These are phyloP conservation scores for Syngnathus floridae DNA, from an alignment of 2,113 vertebrate species.

Conservation along the genomic window DNA sequence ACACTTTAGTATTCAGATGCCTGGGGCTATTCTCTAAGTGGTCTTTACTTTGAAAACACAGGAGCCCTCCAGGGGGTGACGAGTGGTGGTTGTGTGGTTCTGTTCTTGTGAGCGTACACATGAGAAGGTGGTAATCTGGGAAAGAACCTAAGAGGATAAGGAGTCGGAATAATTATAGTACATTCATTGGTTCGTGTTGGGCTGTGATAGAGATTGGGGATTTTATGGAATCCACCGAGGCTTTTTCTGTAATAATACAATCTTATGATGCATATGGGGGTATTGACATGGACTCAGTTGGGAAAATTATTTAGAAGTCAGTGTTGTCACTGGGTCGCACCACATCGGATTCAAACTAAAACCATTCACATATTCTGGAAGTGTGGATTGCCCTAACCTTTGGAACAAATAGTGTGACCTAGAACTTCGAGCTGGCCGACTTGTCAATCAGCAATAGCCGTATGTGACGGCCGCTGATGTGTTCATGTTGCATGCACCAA, in stretches of 20 bases:
- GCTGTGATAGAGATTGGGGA: constrained; percentile 68
- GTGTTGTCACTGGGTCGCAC: neutral
- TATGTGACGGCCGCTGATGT: too few relatives aligned
- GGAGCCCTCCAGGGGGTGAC: constrained; percentile 67
- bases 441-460: too few relatives aligned
- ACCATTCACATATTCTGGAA: neutral
- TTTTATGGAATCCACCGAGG: constrained; percentile 62
- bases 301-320: neutral
- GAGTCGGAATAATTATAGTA: constrained; percentile 62
- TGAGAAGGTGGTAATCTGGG: constrained; percentile 41
- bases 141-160: constrained; percentile 48
- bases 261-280: constrained; percentile 62
- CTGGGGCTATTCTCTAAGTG: constrained; percentile 75
- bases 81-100: constrained; percentile 58
- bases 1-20: constrained; percentile 61
- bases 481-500: too few relatives aligned
- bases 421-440: too few relatives aligned
- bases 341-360: neutral
- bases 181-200: constrained; percentile 65
- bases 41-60: constrained; percentile 76
- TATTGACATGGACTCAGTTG: neutral
- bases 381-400: neutral
- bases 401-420: neutral
- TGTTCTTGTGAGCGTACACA: constrained; percentile 47
- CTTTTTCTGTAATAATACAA: constrained; percentile 76